Conservation (phyloP, 2,888 invertebrate genomes). For the Lottia gigantea region DNA sequence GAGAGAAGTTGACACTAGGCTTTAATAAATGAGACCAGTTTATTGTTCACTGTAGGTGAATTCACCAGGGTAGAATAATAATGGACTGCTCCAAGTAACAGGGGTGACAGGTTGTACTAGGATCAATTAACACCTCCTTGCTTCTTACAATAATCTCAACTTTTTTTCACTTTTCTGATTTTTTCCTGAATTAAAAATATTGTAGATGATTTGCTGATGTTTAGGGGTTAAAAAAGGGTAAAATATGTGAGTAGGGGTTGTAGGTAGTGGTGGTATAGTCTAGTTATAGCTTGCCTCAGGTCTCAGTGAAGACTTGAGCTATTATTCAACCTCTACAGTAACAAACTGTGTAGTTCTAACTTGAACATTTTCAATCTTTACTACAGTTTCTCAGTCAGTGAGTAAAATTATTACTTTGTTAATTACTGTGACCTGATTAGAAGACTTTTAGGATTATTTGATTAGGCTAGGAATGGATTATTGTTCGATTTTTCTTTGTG, state of each 20-base stretch:
- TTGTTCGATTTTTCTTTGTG: neutral
- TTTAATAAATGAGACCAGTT: neutral
- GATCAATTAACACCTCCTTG: neutral
- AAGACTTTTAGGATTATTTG: neutral
- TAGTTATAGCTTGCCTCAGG: neutral
- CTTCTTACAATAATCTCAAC: neutral
- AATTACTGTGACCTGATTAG: neutral
- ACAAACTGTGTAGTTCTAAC: no score
- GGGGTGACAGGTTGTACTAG: conserved; percentile 3
- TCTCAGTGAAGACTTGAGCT: neutral
- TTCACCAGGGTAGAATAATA: neutral
- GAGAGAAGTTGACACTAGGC: conserved; percentile 4
- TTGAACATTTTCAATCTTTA: no score
- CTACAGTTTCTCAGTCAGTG: neutral
- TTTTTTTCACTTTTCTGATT: neutral
- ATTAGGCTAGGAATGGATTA: neutral
- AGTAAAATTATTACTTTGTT: neutral
- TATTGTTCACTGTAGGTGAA: conserved; percentile 5
- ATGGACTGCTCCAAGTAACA: conserved; percentile 4
- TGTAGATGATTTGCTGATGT: neutral
- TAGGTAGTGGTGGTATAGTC: neutral
- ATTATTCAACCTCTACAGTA: no score
- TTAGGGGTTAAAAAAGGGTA: neutral
- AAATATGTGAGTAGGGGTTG: neutral
- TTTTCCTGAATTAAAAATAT: neutral